Conservation (phyloP, 2,888 invertebrate genomes). For the Chrysolina haemoptera region DNA sequence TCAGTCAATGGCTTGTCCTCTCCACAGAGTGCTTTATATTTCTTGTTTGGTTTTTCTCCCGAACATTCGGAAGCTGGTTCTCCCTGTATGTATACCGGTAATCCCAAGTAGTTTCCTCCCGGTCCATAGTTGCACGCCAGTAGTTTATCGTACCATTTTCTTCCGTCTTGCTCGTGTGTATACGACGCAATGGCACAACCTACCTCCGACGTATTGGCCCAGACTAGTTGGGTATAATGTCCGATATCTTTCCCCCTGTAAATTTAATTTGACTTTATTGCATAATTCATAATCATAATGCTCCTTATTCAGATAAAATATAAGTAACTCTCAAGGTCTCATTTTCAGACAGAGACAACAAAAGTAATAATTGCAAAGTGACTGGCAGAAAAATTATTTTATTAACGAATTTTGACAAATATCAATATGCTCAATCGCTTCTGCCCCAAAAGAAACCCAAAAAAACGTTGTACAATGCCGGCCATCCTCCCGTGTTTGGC, state of each 20-base stretch:
- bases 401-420: too few species aligned
- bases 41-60: constrained; percentile 49
- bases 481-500: too few species aligned
- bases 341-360: too few species aligned
- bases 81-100: constrained; percentile 63
- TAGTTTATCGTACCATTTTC: constrained; percentile 61
- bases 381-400: too few species aligned
- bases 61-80: constrained; percentile 60
- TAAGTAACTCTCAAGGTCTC: too few species aligned
- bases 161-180: constrained; percentile 46
- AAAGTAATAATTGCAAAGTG: too few species aligned
- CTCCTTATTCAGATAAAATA: too few species aligned
- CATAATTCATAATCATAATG: background rate
- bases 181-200: constrained; percentile 65
- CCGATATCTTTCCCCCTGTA: constrained; percentile 49
- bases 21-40: constrained; percentile 61
- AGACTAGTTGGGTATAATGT: constrained; percentile 67
- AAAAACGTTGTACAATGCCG: too few species aligned
- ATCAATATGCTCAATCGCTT: too few species aligned
- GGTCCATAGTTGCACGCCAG: constrained; percentile 67
- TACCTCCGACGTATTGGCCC: constrained; percentile 64
- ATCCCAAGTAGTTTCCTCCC: constrained; percentile 64
- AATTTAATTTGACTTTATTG: background rate
- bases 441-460: too few species aligned
- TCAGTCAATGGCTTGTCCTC: constrained; percentile 28